Evolutionary conservation across 2,888 invertebrate genomes (phyloP), one percentile per base, ranked within the genome.

Genomic region (Morpho deidamia): DNA sequence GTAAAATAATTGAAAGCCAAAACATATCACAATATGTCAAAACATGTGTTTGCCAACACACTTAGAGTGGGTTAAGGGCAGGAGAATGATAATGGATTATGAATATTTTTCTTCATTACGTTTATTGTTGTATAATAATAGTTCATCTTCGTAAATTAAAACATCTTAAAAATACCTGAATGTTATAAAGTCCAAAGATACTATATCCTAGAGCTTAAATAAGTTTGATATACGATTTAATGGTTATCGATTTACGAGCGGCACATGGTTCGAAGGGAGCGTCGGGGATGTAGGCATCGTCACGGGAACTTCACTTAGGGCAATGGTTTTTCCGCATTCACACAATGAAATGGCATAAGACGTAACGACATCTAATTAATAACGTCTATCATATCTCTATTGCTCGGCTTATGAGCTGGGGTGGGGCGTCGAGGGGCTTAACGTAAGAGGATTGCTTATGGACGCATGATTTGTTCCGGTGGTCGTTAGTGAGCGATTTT

Each of bases 361-460:
- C 74, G 81, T 83, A 86, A 86, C 76, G 87, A 83, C 81, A 81
- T 83, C 82, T 86, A 87, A 88, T 89, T 88, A 89, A 89, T 89
- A 86, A 85, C 82, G 78, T 84, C 82, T 84, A 85, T 87, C 83
- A 88, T 88, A 88, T 87, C 85, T 86, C 82, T 76, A 85, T 87
- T 83, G 82, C 83, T 73, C 69, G 79, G 78, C 81, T 81, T 80
- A 81, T 76, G 70, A 69, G 73, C 64, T 58, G 61, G 62, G 63
- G 67, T 61, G 66, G 69, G 70, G 35, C 14, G 41, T 35, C 35
- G 42, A 49, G 73, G 74, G 73, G 81, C 81, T 85, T 81, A 83
- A 62, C 71, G 74, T 84, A 88, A 86, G 87, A 83, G 85, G 87
- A 87, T 86, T 83, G 81, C 73, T 77, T 78, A 75, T 78, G 71